Percentiles rank a stretch among this genome's conserved stretches.
These are phyloP conservation scores for Athene noctua DNA, from an alignment of 2,113 vertebrate genomes.

Conservation along the genomic window DNA sequence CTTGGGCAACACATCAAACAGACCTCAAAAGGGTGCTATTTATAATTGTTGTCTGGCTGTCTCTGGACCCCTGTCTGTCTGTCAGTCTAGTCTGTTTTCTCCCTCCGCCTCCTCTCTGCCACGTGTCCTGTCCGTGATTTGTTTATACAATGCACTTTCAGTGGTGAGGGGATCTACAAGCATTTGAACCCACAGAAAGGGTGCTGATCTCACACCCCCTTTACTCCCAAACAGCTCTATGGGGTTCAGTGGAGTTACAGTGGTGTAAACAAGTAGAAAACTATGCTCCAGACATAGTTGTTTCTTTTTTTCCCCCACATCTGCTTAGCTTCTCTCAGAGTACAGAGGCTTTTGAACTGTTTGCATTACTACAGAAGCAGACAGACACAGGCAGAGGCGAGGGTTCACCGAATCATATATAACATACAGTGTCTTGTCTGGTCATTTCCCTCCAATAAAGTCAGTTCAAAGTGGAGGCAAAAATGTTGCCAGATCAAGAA, in stretches of 20 bases:
- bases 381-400: neutral
- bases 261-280: neutral
- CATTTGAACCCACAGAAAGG: neutral
- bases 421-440: neutral
- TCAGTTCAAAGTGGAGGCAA: neutral
- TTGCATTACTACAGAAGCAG: neutral
- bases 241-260: neutral
- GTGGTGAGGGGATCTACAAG: neutral
- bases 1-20: slow-evolving; percentile 80
- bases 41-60: slow-evolving; percentile 76
- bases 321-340: neutral
- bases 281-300: neutral
- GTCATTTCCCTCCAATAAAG: neutral
- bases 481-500: slow-evolving; percentile 23
- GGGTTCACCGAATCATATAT: neutral
- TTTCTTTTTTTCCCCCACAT: neutral
- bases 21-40: slow-evolving; percentile 72
- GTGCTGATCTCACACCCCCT: neutral
- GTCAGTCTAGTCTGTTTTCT: neutral
- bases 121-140: neutral
- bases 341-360: neutral
- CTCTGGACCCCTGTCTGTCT: slow-evolving; percentile 32
- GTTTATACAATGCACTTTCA: neutral
- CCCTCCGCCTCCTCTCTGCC: neutral
- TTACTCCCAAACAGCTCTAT: neutral